Conservation (phyloP, 2,888 invertebrate species). For the Tanypteryx hageni region DNA sequence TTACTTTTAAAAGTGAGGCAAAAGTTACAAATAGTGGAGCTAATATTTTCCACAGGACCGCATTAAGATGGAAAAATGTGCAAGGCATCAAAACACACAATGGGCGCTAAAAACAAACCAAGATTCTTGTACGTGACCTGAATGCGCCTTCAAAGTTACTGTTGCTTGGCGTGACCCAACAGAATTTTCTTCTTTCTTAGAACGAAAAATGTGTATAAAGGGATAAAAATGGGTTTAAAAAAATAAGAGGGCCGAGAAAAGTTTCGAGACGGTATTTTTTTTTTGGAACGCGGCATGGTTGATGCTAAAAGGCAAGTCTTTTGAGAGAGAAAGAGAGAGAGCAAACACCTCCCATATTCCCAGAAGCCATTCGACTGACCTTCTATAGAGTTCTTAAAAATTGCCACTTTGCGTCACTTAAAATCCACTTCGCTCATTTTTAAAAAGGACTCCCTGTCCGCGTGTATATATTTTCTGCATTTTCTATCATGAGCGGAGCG, state of each 20-base stretch:
- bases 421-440: too few relatives aligned
- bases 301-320: not conserved
- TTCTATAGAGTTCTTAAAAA: not conserved
- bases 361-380: not conserved
- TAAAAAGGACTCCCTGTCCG: too few relatives aligned
- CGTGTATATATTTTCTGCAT: too few relatives aligned
- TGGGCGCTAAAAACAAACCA: not conserved
- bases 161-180: slow-evolving; percentile 13
- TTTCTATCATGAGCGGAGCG: too few relatives aligned
- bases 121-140: not conserved
- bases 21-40: not conserved
- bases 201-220: not conserved
- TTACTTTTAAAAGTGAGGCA: not conserved
- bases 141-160: not conserved
- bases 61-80: not conserved
- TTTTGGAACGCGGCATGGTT: not conserved
- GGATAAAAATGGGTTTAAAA: not conserved
- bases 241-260: not conserved
- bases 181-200: not conserved
- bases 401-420: not conserved
- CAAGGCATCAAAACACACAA: not conserved
- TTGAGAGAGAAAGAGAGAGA: not conserved
- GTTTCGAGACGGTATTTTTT: not conserved
- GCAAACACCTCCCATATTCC: not conserved
- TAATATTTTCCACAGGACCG: not conserved